Conservation (phyloP, 2,888 invertebrate species). For the Alsophila aescularia region DNA sequence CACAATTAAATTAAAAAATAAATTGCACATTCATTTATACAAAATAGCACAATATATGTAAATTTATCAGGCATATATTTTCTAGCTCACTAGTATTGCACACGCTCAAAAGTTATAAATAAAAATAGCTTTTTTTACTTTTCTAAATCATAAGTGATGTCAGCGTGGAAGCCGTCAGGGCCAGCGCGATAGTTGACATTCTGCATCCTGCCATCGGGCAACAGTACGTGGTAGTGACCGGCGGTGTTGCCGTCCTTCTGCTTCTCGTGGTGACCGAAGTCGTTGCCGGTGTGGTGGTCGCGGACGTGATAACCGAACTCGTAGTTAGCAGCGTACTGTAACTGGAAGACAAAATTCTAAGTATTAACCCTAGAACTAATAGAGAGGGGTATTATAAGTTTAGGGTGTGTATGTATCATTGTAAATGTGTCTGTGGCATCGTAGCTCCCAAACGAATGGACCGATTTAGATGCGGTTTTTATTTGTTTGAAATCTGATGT, state of each 20-base stretch:
- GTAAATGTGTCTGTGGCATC: too few relatives aligned
- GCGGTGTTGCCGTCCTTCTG: conserved; percentile 87
- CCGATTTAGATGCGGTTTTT: too few relatives aligned
- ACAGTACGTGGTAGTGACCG: conserved; percentile 90
- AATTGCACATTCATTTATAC: conserved; percentile 4
- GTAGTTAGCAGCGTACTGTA: conserved; percentile 86
- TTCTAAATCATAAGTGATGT: conserved; percentile 86
- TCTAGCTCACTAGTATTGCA: conserved; percentile 21
- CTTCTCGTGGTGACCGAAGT: conserved; percentile 91
- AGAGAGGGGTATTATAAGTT: too few relatives aligned
- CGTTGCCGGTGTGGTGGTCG: conserved; percentile 88
- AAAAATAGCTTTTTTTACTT: conserved; percentile 4
- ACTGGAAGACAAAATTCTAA: conserved; percentile 62
- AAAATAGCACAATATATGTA: too few relatives aligned
- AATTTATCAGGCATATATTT: neutral
- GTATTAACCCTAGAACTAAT: too few relatives aligned
- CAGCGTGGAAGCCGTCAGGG: conserved; percentile 90
- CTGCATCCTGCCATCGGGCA: conserved; percentile 92
- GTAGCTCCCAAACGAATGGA: too few relatives aligned
- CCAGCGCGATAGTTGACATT: conserved; percentile 91
- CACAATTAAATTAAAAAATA: neutral
- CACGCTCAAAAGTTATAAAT: conserved; percentile 3
- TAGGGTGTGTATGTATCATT: too few relatives aligned
- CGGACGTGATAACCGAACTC: conserved; percentile 89
- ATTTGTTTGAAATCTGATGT: too few relatives aligned